Base-by-base conservation (phyloP, 2,888 invertebrate species). In the Sarcophaga caerulescens region DNA sequence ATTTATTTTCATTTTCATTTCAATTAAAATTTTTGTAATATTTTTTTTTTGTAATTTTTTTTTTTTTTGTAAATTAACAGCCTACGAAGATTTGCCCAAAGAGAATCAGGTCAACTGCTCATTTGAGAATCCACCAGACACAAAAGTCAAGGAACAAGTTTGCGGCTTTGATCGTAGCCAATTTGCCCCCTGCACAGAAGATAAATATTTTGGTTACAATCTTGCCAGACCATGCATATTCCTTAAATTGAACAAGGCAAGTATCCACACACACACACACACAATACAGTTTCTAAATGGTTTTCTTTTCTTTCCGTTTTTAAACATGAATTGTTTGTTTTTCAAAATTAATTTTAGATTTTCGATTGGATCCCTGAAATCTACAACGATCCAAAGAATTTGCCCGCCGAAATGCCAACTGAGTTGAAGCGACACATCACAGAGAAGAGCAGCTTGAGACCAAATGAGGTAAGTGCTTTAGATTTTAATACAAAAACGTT, bases 241-340 rank as follows among this genome's bases (percentile, higher is more conserved):
- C 94, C 95, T 99, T 89, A 99, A 99, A 93, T 94, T 99, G 89
- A 99, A 99, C 93, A 98, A 97, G 96, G 98, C 98, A 93, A 89
- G 90, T 84, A 1, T 2, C 8, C 10, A 35, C 35, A 25, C 4
- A 25, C 8, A 25, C 4, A 25, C 8, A 35, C 8, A 8, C 10
- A 35, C 35, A 35, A 10, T 35, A 35, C 35, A 10, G 0, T 4
- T 35, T 35, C 1, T 35, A 35, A 35, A 35, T n/a, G 8, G 35
- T 35, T 35, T 35, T 35, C 8, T 35, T 35, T 35, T 10, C 10
- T 1, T 35, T 35, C 8, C 35, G 1, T 35, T 35, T 35, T 35
- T 47, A 45, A 44, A 17, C 23, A 60, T 65, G 12, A 69, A 75
- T 17, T 76, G 76, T 81, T 62, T 62, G 4, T 62, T 11, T 21